Percentiles rank a stretch among this genome's conserved stretches.
phyloP scores from a whole-genome alignment of 2,888 invertebrate species.

The Drosophila demipolita region DNA sequence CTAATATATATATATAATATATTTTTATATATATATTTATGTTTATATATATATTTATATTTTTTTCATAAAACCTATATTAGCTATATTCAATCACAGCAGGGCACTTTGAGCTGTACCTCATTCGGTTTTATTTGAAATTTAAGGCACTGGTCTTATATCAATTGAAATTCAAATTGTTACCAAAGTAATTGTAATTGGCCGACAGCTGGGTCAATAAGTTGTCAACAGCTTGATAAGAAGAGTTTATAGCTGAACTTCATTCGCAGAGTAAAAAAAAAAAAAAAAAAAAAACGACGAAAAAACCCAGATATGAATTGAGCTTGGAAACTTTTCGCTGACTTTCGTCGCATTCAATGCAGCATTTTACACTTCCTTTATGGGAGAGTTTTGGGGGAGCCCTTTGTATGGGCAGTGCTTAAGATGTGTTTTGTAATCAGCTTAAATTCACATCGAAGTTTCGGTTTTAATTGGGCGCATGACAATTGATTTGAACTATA shows the following conservation, averaged over 20 bases:
- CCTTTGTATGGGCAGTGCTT: not conserved
- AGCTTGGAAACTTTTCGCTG: not conserved
- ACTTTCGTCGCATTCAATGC: not conserved
- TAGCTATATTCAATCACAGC: not conserved
- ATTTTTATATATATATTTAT: not conserved
- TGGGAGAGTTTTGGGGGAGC: not conserved
- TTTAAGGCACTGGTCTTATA: no score
- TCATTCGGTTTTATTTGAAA: not conserved
- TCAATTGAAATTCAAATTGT: not conserved
- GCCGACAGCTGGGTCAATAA: not conserved
- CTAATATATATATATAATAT: not conserved
- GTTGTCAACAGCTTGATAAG: not conserved
- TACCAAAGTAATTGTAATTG: not conserved
- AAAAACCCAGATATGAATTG: not conserved
- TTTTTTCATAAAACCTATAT: not conserved
- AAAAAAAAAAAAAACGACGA: not conserved
- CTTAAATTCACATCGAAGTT: not conserved
- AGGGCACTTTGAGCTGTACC: not conserved
- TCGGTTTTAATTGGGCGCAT: conserved; percentile 3
- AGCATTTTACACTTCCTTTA: no score
- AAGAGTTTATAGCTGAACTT: not conserved
- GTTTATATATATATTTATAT: not conserved
- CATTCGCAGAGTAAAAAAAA: not conserved
- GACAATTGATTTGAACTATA: not conserved
- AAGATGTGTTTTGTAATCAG: not conserved